A percentile compares a stretch with the other conserved stretches of the same genome.
These are phyloP conservation scores for Heliconius sara DNA, from an alignment of 2,888 invertebrate species.

Conservation along the genomic window DNA sequence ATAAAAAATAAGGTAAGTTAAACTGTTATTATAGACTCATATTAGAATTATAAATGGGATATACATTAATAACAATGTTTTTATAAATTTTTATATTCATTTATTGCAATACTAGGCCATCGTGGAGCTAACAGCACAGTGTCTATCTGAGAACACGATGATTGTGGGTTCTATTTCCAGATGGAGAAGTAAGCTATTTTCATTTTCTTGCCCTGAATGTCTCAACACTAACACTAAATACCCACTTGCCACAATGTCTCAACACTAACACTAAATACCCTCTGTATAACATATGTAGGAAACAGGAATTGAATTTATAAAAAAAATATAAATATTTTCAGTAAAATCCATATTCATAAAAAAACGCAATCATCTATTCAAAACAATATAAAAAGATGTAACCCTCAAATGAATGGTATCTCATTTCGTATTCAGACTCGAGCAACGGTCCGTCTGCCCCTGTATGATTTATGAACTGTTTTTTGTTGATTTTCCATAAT, in stretches of 20 bases:
- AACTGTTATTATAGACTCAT: too few relatives aligned
- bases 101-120: not conserved
- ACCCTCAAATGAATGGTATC: conserved; percentile 69
- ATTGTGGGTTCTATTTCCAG: not conserved
- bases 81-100: too few relatives aligned
- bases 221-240: not conserved
- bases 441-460: conserved; percentile 70
- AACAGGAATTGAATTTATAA: too few relatives aligned
- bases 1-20: too few relatives aligned
- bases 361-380: conserved; percentile 16
- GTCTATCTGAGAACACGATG: not conserved
- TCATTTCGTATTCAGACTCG: conserved; percentile 73
- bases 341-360: not conserved
- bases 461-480: conserved; percentile 75
- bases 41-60: too few relatives aligned
- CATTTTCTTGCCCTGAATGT: not conserved
- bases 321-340: not conserved
- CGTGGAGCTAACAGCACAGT: not conserved
- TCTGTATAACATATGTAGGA: not conserved
- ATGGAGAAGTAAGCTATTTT: not conserved
- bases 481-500: conserved; percentile 71
- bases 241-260: too few relatives aligned
- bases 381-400: conserved; percentile 63
- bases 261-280: not conserved
- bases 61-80: too few relatives aligned